Evolutionary conservation across 2,113 vertebrate genomes (phyloP).

Genomic region (Neomonachus schauinslandi): DNA sequence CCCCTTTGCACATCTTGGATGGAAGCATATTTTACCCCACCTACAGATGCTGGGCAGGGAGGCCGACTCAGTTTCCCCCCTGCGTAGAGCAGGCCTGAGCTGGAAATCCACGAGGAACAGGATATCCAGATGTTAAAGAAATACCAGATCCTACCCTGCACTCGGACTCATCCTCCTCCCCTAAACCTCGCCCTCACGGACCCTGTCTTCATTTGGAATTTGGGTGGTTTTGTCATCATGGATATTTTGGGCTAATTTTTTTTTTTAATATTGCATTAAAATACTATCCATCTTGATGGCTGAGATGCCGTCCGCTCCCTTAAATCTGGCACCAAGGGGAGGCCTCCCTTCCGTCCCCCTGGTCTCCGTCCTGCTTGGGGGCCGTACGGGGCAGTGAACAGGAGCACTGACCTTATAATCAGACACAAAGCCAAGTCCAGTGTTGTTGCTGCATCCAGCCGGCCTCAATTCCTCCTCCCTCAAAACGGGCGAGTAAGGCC

Average conservation of each 20-base stretch:
- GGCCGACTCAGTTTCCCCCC: not conserved
- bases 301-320: rapidly evolving
- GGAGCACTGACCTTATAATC: not conserved
- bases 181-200: rapidly evolving
- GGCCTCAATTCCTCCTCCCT: not conserved
- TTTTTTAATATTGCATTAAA: not conserved
- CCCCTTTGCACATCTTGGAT: too few relatives aligned
- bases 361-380: not conserved
- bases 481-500: rapidly evolving
- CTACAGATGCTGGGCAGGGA: not conserved
- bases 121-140: not conserved
- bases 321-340: not conserved
- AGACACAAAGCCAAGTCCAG: not conserved
- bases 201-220: not conserved
- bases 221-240: not conserved
- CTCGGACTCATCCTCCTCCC: rapidly evolving
- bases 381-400: rapidly evolving
- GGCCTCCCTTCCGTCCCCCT: not conserved
- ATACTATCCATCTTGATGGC: not conserved
- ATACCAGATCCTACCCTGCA: not conserved
- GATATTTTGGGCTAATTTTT: not conserved
- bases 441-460: too few relatives aligned
- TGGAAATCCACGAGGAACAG: not conserved
- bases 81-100: too few relatives aligned
- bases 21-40: not conserved